Evolutionary conservation across 1,140 invertebrate genomes (phyloP).

Genomic region (Holotrichia oblita): DNA sequence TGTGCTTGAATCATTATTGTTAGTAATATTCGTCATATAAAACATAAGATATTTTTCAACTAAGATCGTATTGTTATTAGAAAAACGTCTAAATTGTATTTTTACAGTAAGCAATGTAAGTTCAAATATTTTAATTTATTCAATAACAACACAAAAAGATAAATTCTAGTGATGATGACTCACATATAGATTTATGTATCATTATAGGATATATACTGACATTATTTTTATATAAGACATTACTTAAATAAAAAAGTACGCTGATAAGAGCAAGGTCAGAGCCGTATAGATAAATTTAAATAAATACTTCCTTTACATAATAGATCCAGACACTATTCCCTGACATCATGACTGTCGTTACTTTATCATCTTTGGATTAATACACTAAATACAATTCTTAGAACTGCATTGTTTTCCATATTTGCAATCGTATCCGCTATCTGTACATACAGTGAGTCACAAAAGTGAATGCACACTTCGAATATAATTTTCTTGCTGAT

Average conservation of each 20-base stretch:
- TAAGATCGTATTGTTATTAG: too few relatives aligned
- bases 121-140: neutral
- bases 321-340: neutral
- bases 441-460: neutral
- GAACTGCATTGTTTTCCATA: neutral
- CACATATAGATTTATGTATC: conserved; percentile 2
- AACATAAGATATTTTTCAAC: too few relatives aligned
- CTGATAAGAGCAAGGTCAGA: conserved; percentile 9
- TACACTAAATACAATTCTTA: neutral
- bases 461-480: neutral
- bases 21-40: too few relatives aligned
- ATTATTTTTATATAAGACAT: conserved; percentile 24
- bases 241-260: neutral
- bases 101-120: too few relatives aligned
- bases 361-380: neutral
- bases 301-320: conserved; percentile 7
- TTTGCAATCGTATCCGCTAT: too few relatives aligned
- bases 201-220: neutral
- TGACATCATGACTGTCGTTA: neutral
- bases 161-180: neutral
- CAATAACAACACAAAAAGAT: neutral
- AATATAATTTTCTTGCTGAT: too few relatives aligned
- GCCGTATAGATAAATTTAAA: neutral
- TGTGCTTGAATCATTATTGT: too few relatives aligned
- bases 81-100: too few relatives aligned